These are phyloP conservation scores for Parazoanthus darwini DNA, from an alignment of 92 coral and sea anemone genomes.

Conservation along the genomic window DNA sequence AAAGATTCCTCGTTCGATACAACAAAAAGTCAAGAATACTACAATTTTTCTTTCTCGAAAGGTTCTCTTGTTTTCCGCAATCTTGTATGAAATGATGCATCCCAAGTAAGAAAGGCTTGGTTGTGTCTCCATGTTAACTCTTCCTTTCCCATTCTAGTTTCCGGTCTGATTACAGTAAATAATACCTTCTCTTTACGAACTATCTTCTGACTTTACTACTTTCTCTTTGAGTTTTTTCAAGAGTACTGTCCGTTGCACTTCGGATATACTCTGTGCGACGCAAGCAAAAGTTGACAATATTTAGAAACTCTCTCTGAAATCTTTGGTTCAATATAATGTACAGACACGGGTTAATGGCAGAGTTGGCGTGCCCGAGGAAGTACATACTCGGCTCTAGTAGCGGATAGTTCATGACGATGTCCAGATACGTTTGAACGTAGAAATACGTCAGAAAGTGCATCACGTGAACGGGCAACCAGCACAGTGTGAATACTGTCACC, in stretches of 20 bases:
- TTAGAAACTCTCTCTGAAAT: slow-evolving; percentile 73
- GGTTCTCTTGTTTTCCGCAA: too few relatives aligned
- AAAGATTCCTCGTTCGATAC: not conserved
- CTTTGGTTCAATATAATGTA: slow-evolving; percentile 71
- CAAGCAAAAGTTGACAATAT: slow-evolving; percentile 46
- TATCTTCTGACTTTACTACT: not conserved
- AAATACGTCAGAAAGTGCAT: slow-evolving; percentile 63
- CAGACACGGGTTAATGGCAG: slow-evolving; percentile 82
- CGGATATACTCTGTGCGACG: not conserved
- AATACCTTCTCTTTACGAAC: not conserved
- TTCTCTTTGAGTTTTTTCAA: not conserved
- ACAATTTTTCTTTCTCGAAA: too few relatives aligned
- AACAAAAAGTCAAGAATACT: not conserved
- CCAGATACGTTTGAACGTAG: slow-evolving; percentile 39
- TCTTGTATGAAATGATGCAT: too few relatives aligned
- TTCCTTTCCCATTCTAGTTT: not conserved
- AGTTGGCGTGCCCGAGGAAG: slow-evolving; percentile 82
- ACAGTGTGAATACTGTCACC: slow-evolving; percentile 70
- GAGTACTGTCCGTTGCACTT: not conserved
- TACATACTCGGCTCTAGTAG: slow-evolving; percentile 57
- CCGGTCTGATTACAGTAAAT: not conserved
- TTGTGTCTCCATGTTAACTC: too few relatives aligned
- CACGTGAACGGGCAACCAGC: slow-evolving; percentile 83
- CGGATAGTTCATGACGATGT: not conserved
- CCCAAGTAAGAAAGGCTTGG: too few relatives aligned